Base-by-base conservation (phyloP, 1,140 invertebrate genomes). In the Gryllus bimaculatus region DNA sequence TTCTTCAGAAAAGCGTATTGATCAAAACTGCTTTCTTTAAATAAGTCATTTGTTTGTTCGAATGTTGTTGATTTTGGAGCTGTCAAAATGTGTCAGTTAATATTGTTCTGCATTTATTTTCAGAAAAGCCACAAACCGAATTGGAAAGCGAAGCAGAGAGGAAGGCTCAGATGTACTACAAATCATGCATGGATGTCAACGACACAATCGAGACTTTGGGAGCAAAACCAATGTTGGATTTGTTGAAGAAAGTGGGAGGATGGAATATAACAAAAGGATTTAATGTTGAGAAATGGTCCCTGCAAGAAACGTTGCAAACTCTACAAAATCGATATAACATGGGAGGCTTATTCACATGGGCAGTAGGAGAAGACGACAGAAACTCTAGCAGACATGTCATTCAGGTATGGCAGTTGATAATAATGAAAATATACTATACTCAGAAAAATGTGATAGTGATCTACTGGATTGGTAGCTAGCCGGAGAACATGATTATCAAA, bases 151-250 rank as follows among this genome's bases (percentile, higher is more conserved):
- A 92, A 81, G 93, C 96, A 0, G 96, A 98, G 84, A 88, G 89
- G 74, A 98, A 98, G 86, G 95, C 96, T 0, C 93, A 95, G 83
- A 86, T 92, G 6, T 99, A 98, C 86, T 99, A 97, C 85, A 87
- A 92, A 80, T 97, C 97, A 0, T 99, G 97, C 84, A 91, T 98
- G 89, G 97, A 99, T 85, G 89, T 89, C 0, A 97, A 98, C 82
- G 95, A 96, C 83, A 97, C 94, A 0, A 93, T 98, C 77, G 96
- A 98, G 87, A 86, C 90, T 74, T 84, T 94, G 8, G 94, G 94
- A 0, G 90, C 92, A 7, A 88, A 92, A 82, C 97, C 97, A 0
- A 89, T 99, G 85, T 83, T 93, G 6, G 89, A 93, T 49, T 84
- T 98, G 0, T 85, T 98, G 48, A 85, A 89, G 26, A 88, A 91